phyloP scores from a whole-genome alignment of 2,797 vertebrate genomes.

The Ciconia nigra region DNA sequence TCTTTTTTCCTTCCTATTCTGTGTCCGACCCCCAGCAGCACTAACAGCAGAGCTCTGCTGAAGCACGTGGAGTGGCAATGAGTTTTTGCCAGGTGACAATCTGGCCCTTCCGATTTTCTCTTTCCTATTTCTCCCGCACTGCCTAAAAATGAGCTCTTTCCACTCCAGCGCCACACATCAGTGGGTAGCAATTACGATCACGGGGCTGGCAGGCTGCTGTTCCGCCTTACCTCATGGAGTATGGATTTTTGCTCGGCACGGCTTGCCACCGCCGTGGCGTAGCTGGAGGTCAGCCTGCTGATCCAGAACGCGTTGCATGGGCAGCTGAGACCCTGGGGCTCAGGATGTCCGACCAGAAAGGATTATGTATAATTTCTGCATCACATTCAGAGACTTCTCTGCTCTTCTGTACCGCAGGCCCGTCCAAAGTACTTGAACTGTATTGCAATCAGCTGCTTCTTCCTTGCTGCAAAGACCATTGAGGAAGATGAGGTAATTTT shows the following conservation, averaged over 20 bases:
- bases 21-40: fast-evolving
- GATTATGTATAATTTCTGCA: fast-evolving
- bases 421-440: conserved; percentile 97
- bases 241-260: background rate
- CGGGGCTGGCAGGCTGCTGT: background rate
- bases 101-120: background rate
- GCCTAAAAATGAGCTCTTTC: background rate
- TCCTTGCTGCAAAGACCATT: conserved; percentile 92
- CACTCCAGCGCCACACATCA: background rate
- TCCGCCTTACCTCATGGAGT: background rate
- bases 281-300: background rate
- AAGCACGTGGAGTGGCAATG: background rate
- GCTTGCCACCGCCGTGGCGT: background rate
- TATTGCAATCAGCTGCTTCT: conserved; percentile 96
- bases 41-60: background rate
- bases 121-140: background rate
- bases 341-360: background rate
- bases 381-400: background rate
- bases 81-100: background rate
- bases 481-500: conserved; percentile 95
- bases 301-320: background rate
- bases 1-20: background rate
- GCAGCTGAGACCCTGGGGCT: background rate
- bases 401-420: conserved; percentile 76
- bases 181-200: background rate